Percentiles rank a stretch among this genome's conserved stretches.
Conservation (phyloP, 2,113 vertebrate species). For the Cochlearius cochlearius region DNA sequence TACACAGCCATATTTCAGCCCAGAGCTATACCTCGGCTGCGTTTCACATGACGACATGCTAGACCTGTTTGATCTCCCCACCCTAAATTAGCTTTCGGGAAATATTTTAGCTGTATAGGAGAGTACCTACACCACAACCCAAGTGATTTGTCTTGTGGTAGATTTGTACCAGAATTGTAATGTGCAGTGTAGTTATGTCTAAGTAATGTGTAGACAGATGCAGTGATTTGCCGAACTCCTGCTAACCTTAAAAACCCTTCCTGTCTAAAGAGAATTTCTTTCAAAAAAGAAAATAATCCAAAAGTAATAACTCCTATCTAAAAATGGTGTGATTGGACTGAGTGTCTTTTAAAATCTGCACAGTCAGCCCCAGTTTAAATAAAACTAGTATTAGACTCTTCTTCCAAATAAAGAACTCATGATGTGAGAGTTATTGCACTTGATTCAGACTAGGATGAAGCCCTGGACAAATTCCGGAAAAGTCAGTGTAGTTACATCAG, state of each 20-base stretch:
- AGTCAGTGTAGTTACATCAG: not conserved
- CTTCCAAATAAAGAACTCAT: not conserved
- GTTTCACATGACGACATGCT: not conserved
- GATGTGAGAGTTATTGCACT: not conserved
- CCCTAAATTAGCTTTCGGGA: not conserved
- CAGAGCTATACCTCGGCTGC: not conserved
- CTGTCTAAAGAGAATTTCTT: not conserved
- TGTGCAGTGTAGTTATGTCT: not conserved
- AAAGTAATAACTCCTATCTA: not conserved
- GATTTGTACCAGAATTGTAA: not conserved
- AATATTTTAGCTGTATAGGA: not conserved
- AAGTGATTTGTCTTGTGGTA: not conserved
- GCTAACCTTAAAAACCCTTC: not conserved
- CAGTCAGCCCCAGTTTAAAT: not conserved
- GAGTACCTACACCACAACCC: not conserved
- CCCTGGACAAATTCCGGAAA: not conserved
- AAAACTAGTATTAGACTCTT: not conserved
- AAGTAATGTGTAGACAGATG: not conserved
- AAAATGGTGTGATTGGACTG: not conserved
- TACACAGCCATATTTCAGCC: not conserved
- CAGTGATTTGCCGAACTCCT: not conserved
- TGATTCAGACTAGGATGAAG: not conserved
- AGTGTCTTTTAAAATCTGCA: not conserved
- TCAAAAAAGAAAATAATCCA: not conserved
- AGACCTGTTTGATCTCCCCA: not conserved